Evolutionary conservation across 2,113 vertebrate species (phyloP), one percentile per base, ranked within the genome.

Genomic region (Poeciliopsis prolifica): DNA sequence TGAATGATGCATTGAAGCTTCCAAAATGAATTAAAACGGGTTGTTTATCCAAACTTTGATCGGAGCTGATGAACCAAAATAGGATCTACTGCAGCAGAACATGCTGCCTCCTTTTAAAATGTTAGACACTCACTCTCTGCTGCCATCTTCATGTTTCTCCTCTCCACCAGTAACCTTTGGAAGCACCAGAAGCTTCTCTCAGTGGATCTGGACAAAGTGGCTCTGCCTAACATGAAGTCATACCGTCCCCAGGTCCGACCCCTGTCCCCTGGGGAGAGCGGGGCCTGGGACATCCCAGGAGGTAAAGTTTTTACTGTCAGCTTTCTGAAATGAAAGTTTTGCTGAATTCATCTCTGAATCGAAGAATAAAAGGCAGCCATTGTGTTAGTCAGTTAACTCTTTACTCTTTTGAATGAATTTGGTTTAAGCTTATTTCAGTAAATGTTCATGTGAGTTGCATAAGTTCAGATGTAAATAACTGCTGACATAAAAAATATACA

Each of bases 251-350:
- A 99, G 93, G 98, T 99, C 86, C 94, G 98, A 75, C 98, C 98
- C 1, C 75, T 99, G 85, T 99, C 97, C 31, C 98, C 98, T 0
- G 98, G 98, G 80, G 98, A 99, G 91, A 99, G 98, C 5, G 95
- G 97, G 24, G 97, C 98, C 1, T 99, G 98, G 98, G 97, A 99
- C 92, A 98, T 99, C 82, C 98, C 98, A 69, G 97, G 98, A 96
- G 98, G 98, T 99, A 91, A 17, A 7, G 9, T 15, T 64, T 48
- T 33, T 33, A 22, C 35, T 30, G 62, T 42, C 40, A 62, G 61
- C 37, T 26, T 24, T 42, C 13, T 60, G 17, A 7, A 8, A 3
- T 64, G 30, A 33, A 5, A 0, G 44, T 54, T 54, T 58, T 3
- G 1, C 12, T 42, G n/a, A 54, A 24, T 17, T 5, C 1, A 24